Evolutionary conservation across 2,113 vertebrate species (phyloP).

Genomic region (Struthio camelus): DNA sequence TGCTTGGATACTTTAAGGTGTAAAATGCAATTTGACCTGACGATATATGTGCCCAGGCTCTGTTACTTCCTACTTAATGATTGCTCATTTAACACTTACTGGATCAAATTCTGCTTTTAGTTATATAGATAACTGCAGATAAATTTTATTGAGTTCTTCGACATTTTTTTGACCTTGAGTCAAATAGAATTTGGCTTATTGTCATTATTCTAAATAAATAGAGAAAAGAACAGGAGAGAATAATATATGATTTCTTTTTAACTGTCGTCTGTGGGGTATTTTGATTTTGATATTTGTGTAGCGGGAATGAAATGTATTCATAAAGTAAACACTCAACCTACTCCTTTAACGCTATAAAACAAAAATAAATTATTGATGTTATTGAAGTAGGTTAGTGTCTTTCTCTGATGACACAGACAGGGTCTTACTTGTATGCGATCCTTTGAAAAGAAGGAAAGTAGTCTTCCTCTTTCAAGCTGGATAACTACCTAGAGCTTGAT

Average conservation of each 20-base stretch:
- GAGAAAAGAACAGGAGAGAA: neutral
- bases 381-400: neutral
- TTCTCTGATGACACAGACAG: neutral
- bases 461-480: neutral
- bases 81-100: neutral
- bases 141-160: neutral
- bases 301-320: neutral
- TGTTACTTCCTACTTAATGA: neutral
- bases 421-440: neutral
- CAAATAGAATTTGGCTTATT: neutral
- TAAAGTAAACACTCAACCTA: neutral
- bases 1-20: neutral
- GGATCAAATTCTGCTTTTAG: neutral
- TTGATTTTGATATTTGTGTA: neutral
- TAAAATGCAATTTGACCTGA: neutral
- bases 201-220: neutral
- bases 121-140: neutral
- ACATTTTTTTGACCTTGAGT: neutral
- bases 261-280: neutral
- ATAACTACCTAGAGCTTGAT: neutral
- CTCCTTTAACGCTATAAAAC: neutral
- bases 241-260: neutral
- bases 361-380: neutral
- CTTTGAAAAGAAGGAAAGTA: neutral
- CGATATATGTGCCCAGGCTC: neutral